Conservation (phyloP, 1,140 invertebrate genomes). For the Pseudomyrmex concolor region DNA sequence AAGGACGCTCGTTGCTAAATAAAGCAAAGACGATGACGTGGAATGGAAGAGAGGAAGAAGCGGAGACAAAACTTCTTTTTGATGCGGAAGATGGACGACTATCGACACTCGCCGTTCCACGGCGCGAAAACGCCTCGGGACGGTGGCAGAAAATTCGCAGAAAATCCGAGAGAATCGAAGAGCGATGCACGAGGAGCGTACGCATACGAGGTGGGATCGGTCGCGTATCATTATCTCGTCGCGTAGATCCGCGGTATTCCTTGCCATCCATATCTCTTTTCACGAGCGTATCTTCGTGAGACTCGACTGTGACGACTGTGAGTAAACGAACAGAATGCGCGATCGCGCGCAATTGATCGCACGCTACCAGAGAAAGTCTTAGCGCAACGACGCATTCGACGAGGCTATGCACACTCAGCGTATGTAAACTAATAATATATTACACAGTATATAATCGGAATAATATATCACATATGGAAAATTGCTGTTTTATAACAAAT, state of each 20-base stretch:
- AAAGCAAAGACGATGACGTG: constrained; percentile 58
- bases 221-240: constrained; percentile 72
- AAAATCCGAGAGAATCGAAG: constrained; percentile 71
- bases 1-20: constrained; percentile 67
- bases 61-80: constrained; percentile 50
- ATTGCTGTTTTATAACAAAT: neutral
- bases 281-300: constrained; percentile 62
- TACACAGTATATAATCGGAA: constrained; percentile 8
- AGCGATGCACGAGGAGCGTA: constrained; percentile 38
- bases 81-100: constrained; percentile 59
- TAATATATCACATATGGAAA: constrained; percentile 12
- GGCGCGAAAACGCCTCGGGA: constrained; percentile 30
- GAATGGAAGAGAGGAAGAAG: constrained; percentile 63
- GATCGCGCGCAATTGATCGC: constrained; percentile 26
- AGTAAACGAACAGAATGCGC: constrained; percentile 15
- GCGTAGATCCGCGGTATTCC: constrained; percentile 73
- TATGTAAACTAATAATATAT: constrained; percentile 30
- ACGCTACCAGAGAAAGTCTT: constrained; percentile 14
- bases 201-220: constrained; percentile 65
- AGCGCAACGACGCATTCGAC: constrained; percentile 60
- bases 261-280: constrained; percentile 68
- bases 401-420: constrained; percentile 51
- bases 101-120: constrained; percentile 69
- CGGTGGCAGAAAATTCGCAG: constrained; percentile 66
- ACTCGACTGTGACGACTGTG: constrained; percentile 62